phyloP scores from a whole-genome alignment of 2,888 invertebrate genomes.

The Zaprionus bogoriensis region DNA sequence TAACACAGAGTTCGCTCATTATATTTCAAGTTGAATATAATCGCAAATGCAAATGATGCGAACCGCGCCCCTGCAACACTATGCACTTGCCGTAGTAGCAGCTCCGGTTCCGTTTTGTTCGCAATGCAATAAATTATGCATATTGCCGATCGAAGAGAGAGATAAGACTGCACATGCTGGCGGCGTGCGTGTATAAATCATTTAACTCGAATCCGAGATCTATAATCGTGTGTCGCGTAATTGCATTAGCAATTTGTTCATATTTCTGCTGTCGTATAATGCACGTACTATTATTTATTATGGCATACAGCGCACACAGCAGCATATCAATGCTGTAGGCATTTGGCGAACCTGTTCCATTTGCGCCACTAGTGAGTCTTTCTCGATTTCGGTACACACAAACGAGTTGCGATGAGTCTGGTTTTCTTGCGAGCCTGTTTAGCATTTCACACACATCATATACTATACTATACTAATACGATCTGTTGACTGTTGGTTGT shows the following conservation, averaged over 20 bases:
- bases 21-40: conserved; percentile 12
- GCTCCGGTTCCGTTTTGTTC: conserved; percentile 39
- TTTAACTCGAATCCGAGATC: conserved; percentile 26
- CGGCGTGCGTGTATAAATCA: conserved; percentile 59
- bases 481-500: conserved; percentile 20
- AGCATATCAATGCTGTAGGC: not conserved
- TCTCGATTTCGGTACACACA: not conserved
- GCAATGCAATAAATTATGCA: conserved; percentile 33
- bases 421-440: not conserved
- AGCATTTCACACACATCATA: not conserved
- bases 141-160: conserved; percentile 21
- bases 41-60: conserved; percentile 19
- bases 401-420: not conserved
- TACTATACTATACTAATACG: not conserved
- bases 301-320: not conserved
- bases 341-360: conserved; percentile 14
- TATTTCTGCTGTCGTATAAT: conserved; percentile 7
- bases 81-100: not conserved
- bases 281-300: not conserved
- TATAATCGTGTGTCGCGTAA: conserved; percentile 51
- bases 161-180: conserved; percentile 27
- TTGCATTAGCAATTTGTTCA: conserved; percentile 50
- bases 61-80: conserved; percentile 1
- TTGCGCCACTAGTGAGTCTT: not conserved
- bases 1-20: conserved; percentile 11